These are phyloP conservation scores for Centropristis striata DNA, from an alignment of 2,113 vertebrate genomes.

Conservation along the genomic window DNA sequence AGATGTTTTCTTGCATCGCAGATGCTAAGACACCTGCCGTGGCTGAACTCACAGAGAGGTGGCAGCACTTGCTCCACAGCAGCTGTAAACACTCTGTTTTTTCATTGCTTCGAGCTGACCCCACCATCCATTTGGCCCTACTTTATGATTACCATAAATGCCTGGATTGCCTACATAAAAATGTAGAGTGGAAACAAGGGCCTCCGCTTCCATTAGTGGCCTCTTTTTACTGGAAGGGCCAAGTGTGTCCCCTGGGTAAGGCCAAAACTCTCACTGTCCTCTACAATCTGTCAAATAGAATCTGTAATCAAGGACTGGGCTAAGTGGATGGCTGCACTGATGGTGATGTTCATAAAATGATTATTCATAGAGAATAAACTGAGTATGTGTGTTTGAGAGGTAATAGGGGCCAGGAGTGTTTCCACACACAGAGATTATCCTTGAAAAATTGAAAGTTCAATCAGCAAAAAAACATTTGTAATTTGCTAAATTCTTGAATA, in stretches of 20 bases:
- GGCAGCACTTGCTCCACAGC: constrained; percentile 77
- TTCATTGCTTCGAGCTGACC: constrained; percentile 83
- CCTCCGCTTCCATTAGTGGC: constrained; percentile 92
- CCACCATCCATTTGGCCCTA: constrained; percentile 88
- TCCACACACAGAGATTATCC: constrained; percentile 37
- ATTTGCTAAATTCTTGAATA: constrained; percentile 2
- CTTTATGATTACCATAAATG: constrained; percentile 90
- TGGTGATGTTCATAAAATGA: constrained; percentile 58
- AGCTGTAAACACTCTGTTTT: constrained; percentile 85
- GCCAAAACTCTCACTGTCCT: constrained; percentile 66
- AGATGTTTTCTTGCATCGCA: constrained; percentile 84
- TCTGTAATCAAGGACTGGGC: constrained; percentile 73
- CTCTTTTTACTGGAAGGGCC: constrained; percentile 90
- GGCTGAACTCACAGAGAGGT: constrained; percentile 80
- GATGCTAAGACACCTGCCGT: constrained; percentile 82
- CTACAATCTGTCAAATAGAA: constrained; percentile 64
- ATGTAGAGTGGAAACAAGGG: constrained; percentile 82
- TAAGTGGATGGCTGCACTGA: constrained; percentile 65
- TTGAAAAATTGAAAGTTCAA: constrained; percentile 36
- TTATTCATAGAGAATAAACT: constrained; percentile 56
- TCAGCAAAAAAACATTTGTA: constrained; percentile 13
- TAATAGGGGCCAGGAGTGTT: constrained; percentile 36
- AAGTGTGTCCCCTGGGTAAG: constrained; percentile 89
- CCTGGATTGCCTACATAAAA: constrained; percentile 90
- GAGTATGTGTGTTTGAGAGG: constrained; percentile 31